Evolutionary conservation across 2,113 vertebrate genomes (phyloP), one percentile per base, ranked within the genome.

Genomic region (Microtus montanus): DNA sequence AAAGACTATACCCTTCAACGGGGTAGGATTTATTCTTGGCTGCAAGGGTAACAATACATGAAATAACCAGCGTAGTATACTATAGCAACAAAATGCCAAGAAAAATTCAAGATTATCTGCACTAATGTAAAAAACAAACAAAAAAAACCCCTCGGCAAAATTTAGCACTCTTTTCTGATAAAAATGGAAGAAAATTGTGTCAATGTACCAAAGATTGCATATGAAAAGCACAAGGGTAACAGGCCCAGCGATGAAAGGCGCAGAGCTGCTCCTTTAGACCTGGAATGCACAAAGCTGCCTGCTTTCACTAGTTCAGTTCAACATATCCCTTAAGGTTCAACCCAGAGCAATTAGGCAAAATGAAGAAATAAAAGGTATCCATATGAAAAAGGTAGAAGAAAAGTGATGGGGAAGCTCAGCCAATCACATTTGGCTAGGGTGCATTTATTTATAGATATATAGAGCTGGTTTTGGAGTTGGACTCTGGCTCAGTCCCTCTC

Each of bases 161-260:
- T 35, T 85, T 33, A 73, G 24, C 17, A 78, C 15, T 3, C 4
- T 63, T 71, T 79, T 84, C 30, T 73, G 52, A 89, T 70, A 68
- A 90, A 95, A 95, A 78, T 73, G 35, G 74, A 92, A 89, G 20
- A 44, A 52, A 92, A 71, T 26, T 73, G 13, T 68, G 47, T 93
- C 30, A 64, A n/a, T 14, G 84, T 7, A 52, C 61, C 28, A 52
- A 63, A 71, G 35, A 26, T 11, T 75, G 64, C 35, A 73, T 44
- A 44, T 64, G 52, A 93, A 44, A 93, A 85, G 41, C 26, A 61
- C 44, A 74, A 20, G n/a, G 79, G 22, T 90, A 90, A 73, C 15
- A 73, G 38, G 70, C 8, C 70, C 71, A 79, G 26, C 10, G 28
- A 38, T 54, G 73, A 73, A 86, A 79, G 28, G 85, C 5, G 61